phyloP scores from a whole-genome alignment of 2,888 invertebrate species.

The Tachina grossa region DNA sequence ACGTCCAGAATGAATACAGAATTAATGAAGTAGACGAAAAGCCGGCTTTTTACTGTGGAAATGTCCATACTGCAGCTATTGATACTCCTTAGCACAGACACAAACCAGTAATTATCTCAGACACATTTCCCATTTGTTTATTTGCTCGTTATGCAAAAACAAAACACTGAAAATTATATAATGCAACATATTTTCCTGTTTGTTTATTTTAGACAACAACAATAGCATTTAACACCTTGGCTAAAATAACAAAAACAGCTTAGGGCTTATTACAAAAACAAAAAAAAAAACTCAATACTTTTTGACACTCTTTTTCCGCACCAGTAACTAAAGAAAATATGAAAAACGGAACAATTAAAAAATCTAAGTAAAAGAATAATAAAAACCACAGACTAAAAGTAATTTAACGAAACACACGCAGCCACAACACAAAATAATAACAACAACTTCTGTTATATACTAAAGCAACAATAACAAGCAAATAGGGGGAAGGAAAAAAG shows the following conservation, averaged over 20 bases:
- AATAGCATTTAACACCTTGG: slow-evolving; percentile 59
- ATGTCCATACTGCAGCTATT: too few species aligned
- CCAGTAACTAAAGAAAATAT: slow-evolving; percentile 55
- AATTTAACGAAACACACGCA: slow-evolving; percentile 41
- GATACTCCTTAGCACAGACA: background rate
- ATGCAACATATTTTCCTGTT: slow-evolving; percentile 32
- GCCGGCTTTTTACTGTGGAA: too few species aligned
- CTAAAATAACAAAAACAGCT: slow-evolving; percentile 52
- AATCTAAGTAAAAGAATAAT: slow-evolving; percentile 62
- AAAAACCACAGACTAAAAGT: slow-evolving; percentile 68
- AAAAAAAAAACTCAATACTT: slow-evolving; percentile 12
- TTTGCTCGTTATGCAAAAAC: background rate
- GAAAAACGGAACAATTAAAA: slow-evolving; percentile 63
- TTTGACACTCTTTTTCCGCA: slow-evolving; percentile 54
- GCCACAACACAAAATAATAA: slow-evolving; percentile 15
- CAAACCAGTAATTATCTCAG: background rate
- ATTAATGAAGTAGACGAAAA: too few species aligned
- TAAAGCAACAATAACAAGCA: slow-evolving; percentile 14
- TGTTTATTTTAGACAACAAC: slow-evolving; percentile 7
- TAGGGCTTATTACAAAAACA: slow-evolving; percentile 13
- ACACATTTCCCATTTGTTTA: background rate
- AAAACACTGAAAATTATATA: background rate
- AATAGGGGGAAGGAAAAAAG: slow-evolving; percentile 19
- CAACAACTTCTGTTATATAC: background rate
- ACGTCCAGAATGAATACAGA: too few species aligned